Evolutionary conservation across 2,797 vertebrate species (phyloP).

Genomic region (Tragopan temminckii): DNA sequence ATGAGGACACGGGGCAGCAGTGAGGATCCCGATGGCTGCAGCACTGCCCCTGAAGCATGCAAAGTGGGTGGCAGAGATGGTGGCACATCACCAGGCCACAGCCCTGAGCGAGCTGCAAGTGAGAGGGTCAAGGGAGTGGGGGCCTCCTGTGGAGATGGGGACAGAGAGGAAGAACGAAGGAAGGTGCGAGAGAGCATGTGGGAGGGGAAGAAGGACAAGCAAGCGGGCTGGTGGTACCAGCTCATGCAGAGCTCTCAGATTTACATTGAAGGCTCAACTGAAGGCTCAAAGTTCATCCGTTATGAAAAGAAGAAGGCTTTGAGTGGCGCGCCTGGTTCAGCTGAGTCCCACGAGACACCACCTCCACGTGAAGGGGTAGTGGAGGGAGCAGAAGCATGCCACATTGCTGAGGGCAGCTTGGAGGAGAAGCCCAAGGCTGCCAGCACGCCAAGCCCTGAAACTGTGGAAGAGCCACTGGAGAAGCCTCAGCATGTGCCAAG

Average conservation of each 20-base stretch:
- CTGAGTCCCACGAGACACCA: constrained; percentile 77
- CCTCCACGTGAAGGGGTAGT: constrained; percentile 92
- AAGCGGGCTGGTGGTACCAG: constrained; percentile 98
- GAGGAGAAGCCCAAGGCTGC: constrained; percentile 18
- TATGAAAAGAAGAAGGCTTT: constrained; percentile 83
- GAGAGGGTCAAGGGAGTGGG: constrained; percentile 81
- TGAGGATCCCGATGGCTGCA: constrained; percentile 37
- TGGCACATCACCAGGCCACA: background rate
- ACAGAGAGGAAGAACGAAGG: constrained; percentile 55
- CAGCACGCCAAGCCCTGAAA: constrained; percentile 14
- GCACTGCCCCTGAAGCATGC: background rate
- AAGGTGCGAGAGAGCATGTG: constrained; percentile 40
- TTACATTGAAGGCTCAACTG: constrained; percentile 91
- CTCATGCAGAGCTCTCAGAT: constrained; percentile 99
- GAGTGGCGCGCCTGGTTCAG: constrained; percentile 31
- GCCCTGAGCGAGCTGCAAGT: constrained; percentile 20
- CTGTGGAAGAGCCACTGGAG: constrained; percentile 14
- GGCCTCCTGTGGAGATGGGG: constrained; percentile 79
- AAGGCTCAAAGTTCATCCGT: constrained; percentile 88
- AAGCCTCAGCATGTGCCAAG: constrained; percentile 54
- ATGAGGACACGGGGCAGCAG: constrained; percentile 85
- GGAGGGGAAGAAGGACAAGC: constrained; percentile 84
- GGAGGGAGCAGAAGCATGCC: constrained; percentile 92
- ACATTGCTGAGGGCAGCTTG: constrained; percentile 72
- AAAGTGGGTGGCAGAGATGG: background rate